These are phyloP conservation scores for Furnarius figulus DNA, from an alignment of 2,113 vertebrate species.

Conservation along the genomic window DNA sequence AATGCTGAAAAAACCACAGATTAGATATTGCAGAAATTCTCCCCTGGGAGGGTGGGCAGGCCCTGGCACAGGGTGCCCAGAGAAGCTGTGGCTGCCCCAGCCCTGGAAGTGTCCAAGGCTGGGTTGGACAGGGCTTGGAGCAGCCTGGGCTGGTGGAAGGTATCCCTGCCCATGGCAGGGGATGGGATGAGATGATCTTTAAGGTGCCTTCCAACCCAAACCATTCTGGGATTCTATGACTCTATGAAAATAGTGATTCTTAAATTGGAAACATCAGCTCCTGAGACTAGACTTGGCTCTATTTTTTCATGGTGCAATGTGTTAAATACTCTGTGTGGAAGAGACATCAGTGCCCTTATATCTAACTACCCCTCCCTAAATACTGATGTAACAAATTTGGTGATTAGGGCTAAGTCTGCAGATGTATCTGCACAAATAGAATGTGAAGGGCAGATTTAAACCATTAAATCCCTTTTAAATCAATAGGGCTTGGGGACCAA, in stretches of 20 bases:
- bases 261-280: background rate
- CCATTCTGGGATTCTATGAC: too few relatives aligned
- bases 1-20: background rate
- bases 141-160: rapidly evolving
- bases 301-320: background rate
- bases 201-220: background rate
- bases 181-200: background rate
- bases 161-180: background rate
- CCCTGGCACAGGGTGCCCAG: background rate
- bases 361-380: background rate
- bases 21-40: background rate
- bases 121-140: rapidly evolving
- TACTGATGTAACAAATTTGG: background rate
- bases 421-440: background rate
- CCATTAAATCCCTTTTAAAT: background rate
- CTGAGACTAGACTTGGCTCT: background rate
- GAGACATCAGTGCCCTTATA: background rate
- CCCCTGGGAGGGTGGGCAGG: rapidly evolving
- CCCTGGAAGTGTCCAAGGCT: background rate
- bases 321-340: background rate
- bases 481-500: background rate
- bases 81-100: background rate
- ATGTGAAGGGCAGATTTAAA: background rate
- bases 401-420: background rate
- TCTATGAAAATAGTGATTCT: background rate